Conservation (phyloP, 2,797 vertebrate species). For the Micropoecilia bifurca region DNA sequence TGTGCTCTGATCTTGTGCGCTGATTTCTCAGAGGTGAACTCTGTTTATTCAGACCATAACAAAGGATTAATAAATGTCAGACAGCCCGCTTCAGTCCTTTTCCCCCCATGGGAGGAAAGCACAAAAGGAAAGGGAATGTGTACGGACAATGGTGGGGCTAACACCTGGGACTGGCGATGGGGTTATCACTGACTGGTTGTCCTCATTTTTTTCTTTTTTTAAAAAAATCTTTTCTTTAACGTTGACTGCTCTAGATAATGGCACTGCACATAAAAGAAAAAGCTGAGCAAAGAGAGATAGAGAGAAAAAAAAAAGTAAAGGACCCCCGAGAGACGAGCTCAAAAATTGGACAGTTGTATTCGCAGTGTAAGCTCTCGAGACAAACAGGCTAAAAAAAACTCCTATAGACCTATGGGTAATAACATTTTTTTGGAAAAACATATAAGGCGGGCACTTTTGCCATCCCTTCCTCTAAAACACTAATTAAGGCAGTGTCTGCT, state of each 20-base stretch:
- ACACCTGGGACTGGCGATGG: slow-evolving; percentile 2
- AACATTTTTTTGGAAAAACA: slow-evolving; percentile 18
- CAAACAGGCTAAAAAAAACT: slow-evolving; percentile 6
- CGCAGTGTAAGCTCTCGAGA: neutral
- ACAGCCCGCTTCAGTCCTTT: neutral
- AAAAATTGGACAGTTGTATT: slow-evolving; percentile 1
- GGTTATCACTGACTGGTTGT: slow-evolving; percentile 19
- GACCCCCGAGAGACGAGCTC: neutral
- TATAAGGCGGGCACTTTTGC: slow-evolving; percentile 1
- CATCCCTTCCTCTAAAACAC: slow-evolving; percentile 10
- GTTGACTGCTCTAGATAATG: neutral
- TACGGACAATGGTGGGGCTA: neutral
- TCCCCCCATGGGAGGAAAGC: neutral
- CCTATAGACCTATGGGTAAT: neutral
- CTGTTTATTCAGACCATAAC: neutral
- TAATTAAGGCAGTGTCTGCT: slow-evolving; percentile 28
- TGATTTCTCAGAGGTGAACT: neutral
- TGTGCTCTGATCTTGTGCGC: neutral
- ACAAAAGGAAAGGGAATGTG: neutral
- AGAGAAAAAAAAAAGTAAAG: neutral
- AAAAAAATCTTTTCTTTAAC: neutral
- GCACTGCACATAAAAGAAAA: slow-evolving; percentile 1
- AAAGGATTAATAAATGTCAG: neutral
- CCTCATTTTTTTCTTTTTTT: slow-evolving; percentile 7
- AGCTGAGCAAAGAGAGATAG: neutral